phyloP scores from a whole-genome alignment of 2,113 vertebrate genomes.

The Mus pahari region DNA sequence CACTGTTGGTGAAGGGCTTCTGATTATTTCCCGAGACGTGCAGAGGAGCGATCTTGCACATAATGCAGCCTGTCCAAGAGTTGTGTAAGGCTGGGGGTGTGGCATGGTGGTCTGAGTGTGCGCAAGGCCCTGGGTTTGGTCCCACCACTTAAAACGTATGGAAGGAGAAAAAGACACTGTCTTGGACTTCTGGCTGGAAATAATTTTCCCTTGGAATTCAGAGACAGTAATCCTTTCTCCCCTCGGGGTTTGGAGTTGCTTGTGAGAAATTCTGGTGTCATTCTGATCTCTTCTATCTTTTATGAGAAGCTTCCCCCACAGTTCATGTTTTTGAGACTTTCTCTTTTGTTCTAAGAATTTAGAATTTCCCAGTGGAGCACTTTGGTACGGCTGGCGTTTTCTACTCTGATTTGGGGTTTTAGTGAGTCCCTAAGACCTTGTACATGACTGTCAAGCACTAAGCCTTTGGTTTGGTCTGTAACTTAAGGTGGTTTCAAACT shows the following conservation, averaged over 20 bases:
- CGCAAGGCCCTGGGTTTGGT: not conserved
- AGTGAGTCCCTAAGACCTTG: not conserved
- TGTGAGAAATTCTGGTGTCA: not conserved
- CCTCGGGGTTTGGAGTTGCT: not conserved
- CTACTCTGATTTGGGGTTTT: not conserved
- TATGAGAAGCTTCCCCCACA: not conserved
- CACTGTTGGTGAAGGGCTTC: not conserved
- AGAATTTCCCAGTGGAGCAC: not conserved
- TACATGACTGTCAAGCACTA: not conserved
- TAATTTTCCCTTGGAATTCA: constrained; percentile 12
- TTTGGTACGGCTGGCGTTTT: not conserved
- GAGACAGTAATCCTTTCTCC: not conserved
- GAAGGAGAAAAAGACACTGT: not conserved
- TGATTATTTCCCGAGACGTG: not conserved
- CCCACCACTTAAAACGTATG: not conserved
- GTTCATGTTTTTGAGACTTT: not conserved
- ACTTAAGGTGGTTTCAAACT: too few relatives aligned
- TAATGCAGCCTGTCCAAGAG: not conserved
- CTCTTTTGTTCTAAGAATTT: constrained; percentile 30
- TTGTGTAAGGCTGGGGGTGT: not conserved
- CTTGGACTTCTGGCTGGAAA: not conserved
- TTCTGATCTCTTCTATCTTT: not conserved
- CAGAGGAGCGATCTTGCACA: not conserved
- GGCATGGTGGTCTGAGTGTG: not conserved
- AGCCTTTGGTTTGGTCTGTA: too few relatives aligned